These are phyloP conservation scores for Tachina fera DNA, from an alignment of 2,888 invertebrate genomes.

Conservation along the genomic window DNA sequence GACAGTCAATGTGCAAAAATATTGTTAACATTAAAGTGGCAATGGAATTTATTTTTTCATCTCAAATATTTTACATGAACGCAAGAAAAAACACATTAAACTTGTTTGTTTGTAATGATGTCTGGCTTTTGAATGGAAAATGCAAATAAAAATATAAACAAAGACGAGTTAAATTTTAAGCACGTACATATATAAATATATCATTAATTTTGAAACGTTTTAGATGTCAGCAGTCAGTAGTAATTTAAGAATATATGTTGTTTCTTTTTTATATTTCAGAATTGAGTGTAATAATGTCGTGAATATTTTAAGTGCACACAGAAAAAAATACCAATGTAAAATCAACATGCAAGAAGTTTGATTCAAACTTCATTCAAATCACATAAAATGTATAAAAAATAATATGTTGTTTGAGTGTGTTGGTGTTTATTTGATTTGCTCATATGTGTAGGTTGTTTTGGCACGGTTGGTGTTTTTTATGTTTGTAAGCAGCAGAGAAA, in stretches of 20 bases:
- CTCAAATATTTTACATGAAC: constrained; percentile 35
- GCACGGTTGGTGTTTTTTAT: no score
- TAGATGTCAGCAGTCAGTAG: not conserved
- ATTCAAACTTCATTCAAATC: no score
- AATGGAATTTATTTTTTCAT: constrained; percentile 53
- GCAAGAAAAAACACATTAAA: constrained; percentile 7
- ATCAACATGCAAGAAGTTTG: no score
- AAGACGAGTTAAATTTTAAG: not conserved
- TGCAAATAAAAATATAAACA: not conserved
- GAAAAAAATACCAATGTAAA: no score
- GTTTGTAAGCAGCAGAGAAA: no score
- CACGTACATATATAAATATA: not conserved
- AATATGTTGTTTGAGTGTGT: no score
- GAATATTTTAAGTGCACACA: not conserved
- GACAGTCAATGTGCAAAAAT: constrained; percentile 52
- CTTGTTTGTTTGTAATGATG: constrained; percentile 38
- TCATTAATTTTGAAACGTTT: constrained; percentile 25
- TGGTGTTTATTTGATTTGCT: no score
- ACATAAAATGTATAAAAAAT: no score
- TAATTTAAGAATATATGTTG: no score
- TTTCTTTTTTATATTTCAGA: not conserved
- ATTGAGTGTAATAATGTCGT: not conserved
- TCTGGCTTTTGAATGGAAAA: constrained; percentile 1
- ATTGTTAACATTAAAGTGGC: constrained; percentile 59
- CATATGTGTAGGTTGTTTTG: no score